A percentile compares a stretch with the other conserved stretches of the same genome.
These are phyloP conservation scores for Orestias chungarensis DNA, from an alignment of 2,797 vertebrate genomes.

Conservation along the genomic window DNA sequence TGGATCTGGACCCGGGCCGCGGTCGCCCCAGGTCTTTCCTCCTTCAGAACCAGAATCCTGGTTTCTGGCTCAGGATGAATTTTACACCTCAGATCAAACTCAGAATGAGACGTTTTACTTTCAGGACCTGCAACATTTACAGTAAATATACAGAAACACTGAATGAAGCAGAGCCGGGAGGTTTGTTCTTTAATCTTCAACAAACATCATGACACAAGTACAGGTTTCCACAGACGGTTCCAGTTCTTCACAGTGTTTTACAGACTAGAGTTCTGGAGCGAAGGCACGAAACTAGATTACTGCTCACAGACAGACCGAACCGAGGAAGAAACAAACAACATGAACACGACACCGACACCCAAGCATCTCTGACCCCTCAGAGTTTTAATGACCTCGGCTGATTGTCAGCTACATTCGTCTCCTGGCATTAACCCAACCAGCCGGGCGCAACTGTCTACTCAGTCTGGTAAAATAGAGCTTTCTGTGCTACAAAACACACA, in stretches of 20 bases:
- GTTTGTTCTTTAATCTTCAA: constrained; percentile 58
- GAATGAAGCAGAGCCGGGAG: background rate
- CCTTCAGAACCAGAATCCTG: no score
- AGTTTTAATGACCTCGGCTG: constrained; percentile 34
- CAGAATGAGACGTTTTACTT: background rate
- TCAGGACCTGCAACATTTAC: background rate
- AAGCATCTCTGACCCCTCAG: background rate
- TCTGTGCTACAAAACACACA: constrained; percentile 67
- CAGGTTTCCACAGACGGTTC: constrained; percentile 46
- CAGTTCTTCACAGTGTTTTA: constrained; percentile 69
- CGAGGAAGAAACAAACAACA: constrained; percentile 2
- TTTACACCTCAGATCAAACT: no score
- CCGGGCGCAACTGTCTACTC: constrained; percentile 59
- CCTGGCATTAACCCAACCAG: constrained; percentile 3
- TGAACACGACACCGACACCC: constrained; percentile 39
- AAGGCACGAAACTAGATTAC: constrained; percentile 77
- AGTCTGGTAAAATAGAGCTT: constrained; percentile 48
- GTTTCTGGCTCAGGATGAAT: background rate
- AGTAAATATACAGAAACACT: background rate
- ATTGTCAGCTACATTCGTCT: constrained; percentile 46
- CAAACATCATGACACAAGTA: constrained; percentile 55
- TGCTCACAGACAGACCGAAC: constrained; percentile 48
- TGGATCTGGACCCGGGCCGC: no score
- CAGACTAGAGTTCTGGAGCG: constrained; percentile 65
- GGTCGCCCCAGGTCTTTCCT: no score